These are phyloP conservation scores for Eonycteris spelaea DNA, from an alignment of 2,113 vertebrate species.

Conservation along the genomic window DNA sequence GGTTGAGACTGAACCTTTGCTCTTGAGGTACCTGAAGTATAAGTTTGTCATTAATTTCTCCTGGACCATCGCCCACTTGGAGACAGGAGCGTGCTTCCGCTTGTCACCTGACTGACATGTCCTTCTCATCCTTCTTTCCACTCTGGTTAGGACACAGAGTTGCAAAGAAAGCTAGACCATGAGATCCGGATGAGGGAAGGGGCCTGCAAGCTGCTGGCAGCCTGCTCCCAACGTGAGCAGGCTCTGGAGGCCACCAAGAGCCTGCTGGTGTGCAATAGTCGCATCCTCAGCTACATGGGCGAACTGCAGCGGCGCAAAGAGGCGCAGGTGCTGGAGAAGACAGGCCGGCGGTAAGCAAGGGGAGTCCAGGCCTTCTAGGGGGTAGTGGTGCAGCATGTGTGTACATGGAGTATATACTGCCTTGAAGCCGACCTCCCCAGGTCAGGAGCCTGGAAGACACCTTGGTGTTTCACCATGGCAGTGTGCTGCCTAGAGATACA, in stretches of 20 bases:
- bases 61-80: not conserved
- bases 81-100: not conserved
- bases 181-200: slow-evolving; percentile 96
- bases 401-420: not conserved
- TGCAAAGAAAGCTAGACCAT: slow-evolving; percentile 95
- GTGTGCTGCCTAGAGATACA: not conserved
- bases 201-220: slow-evolving; percentile 92
- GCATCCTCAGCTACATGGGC: slow-evolving; percentile 94
- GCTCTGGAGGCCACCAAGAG: slow-evolving; percentile 93
- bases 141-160: slow-evolving; percentile 89
- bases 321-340: slow-evolving; percentile 90
- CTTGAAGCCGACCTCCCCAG: not conserved
- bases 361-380: not conserved
- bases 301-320: slow-evolving; percentile 95
- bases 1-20: not conserved
- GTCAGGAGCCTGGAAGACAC: not conserved
- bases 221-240: slow-evolving; percentile 92
- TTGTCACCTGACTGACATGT: not conserved
- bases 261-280: slow-evolving; percentile 91
- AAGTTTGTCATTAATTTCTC: not conserved
- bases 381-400: not conserved
- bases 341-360: slow-evolving; percentile 83
- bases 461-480: not conserved
- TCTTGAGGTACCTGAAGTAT: not conserved
- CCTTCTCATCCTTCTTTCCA: not conserved